A percentile compares a stretch with the other conserved stretches of the same genome.
Conservation (phyloP, 2,888 invertebrate species). For the Synergus itoensis region DNA sequence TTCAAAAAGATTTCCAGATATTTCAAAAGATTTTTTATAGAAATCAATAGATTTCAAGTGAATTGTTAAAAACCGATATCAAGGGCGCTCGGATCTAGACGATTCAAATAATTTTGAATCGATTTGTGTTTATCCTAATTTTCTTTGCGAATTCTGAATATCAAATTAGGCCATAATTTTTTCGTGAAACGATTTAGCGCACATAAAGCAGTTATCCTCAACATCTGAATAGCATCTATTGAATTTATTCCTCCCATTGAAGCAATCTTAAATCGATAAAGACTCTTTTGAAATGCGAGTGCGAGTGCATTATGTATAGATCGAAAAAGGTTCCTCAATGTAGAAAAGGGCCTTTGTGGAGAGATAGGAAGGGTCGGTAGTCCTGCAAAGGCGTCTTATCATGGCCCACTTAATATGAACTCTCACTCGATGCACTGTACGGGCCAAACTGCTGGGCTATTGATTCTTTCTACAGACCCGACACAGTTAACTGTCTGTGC, state of each 20-base stretch:
- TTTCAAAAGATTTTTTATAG: no score
- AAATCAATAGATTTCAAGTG: no score
- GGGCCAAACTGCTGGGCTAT: slow-evolving; percentile 38
- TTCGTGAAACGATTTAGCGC: neutral
- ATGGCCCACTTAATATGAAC: slow-evolving; percentile 38
- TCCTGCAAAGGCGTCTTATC: slow-evolving; percentile 36
- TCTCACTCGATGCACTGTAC: slow-evolving; percentile 33
- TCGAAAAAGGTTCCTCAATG: slow-evolving; percentile 12
- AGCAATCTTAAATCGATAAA: slow-evolving; percentile 21
- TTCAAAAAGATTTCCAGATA: no score
- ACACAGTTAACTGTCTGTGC: slow-evolving; percentile 41
- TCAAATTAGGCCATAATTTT: neutral
- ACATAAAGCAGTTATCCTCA: neutral
- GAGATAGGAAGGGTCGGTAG: slow-evolving; percentile 29
- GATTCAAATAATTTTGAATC: neutral
- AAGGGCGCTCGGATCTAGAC: no score
- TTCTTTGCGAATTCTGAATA: neutral
- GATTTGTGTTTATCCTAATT: neutral
- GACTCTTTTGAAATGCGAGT: slow-evolving; percentile 10
- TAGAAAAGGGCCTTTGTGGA: slow-evolving; percentile 31
- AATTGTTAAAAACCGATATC: no score
- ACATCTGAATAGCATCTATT: neutral
- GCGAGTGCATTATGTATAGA: slow-evolving; percentile 30
- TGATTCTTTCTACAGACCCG: slow-evolving; percentile 39
- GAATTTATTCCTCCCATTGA: neutral